A percentile compares a stretch with the other conserved stretches of the same genome.
These are phyloP conservation scores for Orchesella flavescens DNA, from an alignment of 2,888 invertebrate genomes.

Conservation along the genomic window DNA sequence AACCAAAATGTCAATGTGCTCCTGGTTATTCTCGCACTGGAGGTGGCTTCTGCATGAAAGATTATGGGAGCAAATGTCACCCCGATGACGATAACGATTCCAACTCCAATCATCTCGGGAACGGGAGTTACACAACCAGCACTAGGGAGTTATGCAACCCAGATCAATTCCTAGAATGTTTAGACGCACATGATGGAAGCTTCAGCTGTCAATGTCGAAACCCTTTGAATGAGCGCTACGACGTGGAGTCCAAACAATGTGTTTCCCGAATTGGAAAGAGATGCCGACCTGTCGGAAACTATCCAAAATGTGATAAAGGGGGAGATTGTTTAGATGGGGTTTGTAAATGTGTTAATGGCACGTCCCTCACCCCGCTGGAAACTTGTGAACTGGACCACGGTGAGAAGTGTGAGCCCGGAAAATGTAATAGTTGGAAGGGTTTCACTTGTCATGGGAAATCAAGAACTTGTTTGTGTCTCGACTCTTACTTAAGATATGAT, in stretches of 20 bases:
- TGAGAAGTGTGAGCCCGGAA: constrained; percentile 55
- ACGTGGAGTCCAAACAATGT: constrained; percentile 40
- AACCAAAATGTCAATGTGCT: constrained; percentile 56
- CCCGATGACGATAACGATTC: constrained; percentile 3
- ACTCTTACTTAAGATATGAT: constrained; percentile 60
- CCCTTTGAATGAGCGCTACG: constrained; percentile 64
- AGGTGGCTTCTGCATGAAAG: constrained; percentile 48
- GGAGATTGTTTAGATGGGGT: constrained; percentile 43
- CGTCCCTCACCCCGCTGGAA: constrained; percentile 49
- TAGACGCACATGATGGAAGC: constrained; percentile 56
- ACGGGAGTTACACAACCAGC: background rate
- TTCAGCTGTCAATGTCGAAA: constrained; percentile 65
- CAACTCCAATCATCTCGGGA: background rate
- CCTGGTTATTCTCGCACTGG: constrained; percentile 57
- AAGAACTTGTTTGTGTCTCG: constrained; percentile 62
- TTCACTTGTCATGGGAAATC: constrained; percentile 59
- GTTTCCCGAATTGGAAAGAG: constrained; percentile 46
- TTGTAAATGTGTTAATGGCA: constrained; percentile 53
- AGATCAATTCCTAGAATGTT: constrained; percentile 61
- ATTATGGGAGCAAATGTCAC: constrained; percentile 58
- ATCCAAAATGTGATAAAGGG: constrained; percentile 56
- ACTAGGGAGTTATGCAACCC: constrained; percentile 61
- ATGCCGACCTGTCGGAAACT: constrained; percentile 52
- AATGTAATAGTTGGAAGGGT: constrained; percentile 59
- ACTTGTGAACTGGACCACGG: constrained; percentile 55